Evolutionary conservation across 1,140 invertebrate genomes (phyloP), one percentile per base, ranked within the genome.

Genomic region (Melipona quadrifasciata): DNA sequence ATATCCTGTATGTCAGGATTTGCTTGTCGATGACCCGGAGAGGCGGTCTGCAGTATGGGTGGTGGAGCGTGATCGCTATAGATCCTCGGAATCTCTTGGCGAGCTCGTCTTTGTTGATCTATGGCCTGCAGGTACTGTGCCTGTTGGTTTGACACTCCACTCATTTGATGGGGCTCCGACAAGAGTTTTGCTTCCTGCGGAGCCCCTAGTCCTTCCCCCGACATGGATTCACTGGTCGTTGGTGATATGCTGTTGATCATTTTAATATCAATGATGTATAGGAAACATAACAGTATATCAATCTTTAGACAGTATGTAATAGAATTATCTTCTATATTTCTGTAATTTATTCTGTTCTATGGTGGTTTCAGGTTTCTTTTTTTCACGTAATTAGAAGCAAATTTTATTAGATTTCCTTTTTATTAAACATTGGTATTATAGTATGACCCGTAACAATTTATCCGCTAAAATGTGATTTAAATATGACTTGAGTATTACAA

Each of bases 1-100:
- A 98, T 98, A 91, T 98, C 98, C 93, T 98, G 97, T 78, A 98
- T 98, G 92, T 98, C 97, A 31, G 97, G 97, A 92, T 96, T 97
- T 10, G 96, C 96, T 89, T 96, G 96, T 64, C 95, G 91, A 11
- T 84, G 94, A 86, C 91, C 92, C 89, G 93, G 90, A 88, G 87
- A 86, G 1, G 84, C 92, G 1, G 94, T 94, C 75, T 91, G 91
- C 51, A 91, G 75, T 47, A 90, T 88, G 5, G 92, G 88, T 39
- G 89, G 87, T 11, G 92, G 86, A 12, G 90, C 91, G 61, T 91
- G 92, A 8, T 92, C 92, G 86, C 91, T 94, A 95, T 91, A 94
- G 82, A 87, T 95, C 94, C 91, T 93, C 90, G 91, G 87, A 17
- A 74, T 89, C 75, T 94, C 93, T 88, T 93, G 94, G 31, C 94